Percentiles rank a stretch among this genome's conserved stretches.
Evolutionary conservation across 2,113 vertebrate genomes (phyloP).

Genomic region (Accipiter virgatus): DNA sequence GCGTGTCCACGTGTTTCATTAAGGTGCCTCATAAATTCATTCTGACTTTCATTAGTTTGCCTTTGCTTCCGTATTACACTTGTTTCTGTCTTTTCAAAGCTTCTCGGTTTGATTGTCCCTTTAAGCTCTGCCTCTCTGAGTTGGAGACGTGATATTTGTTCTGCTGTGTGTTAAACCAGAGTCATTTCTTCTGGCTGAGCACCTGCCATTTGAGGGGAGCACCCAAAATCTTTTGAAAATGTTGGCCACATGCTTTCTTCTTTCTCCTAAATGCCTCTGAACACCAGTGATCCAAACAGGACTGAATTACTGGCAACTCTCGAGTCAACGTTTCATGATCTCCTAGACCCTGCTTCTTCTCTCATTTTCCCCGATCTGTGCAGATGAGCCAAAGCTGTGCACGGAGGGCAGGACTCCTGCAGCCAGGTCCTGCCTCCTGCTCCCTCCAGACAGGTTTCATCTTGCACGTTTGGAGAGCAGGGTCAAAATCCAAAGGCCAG

Average conservation of each 20-base stretch:
- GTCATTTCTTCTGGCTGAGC: background rate
- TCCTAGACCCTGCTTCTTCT: background rate
- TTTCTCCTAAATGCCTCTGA: background rate
- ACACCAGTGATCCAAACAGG: background rate
- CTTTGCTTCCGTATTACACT: background rate
- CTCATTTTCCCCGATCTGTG: too few relatives aligned
- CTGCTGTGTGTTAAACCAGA: background rate
- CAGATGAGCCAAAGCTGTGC: fast-evolving
- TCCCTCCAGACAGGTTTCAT: background rate
- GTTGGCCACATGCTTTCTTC: background rate
- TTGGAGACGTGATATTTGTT: background rate
- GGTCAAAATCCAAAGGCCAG: background rate
- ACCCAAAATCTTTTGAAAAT: background rate
- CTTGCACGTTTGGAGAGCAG: background rate
- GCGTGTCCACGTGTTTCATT: background rate
- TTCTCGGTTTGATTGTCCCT: background rate
- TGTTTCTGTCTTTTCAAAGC: background rate
- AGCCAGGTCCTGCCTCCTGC: background rate
- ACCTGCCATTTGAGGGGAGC: background rate
- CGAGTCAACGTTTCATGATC: background rate
- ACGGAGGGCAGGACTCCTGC: fast-evolving
- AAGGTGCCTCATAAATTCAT: slow-evolving; percentile 38
- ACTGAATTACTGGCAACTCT: background rate
- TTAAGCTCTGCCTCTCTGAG: background rate
- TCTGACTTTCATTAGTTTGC: slow-evolving; percentile 40